Evolutionary conservation across 2,888 invertebrate genomes (phyloP).

Genomic region (Eulithis prunata): DNA sequence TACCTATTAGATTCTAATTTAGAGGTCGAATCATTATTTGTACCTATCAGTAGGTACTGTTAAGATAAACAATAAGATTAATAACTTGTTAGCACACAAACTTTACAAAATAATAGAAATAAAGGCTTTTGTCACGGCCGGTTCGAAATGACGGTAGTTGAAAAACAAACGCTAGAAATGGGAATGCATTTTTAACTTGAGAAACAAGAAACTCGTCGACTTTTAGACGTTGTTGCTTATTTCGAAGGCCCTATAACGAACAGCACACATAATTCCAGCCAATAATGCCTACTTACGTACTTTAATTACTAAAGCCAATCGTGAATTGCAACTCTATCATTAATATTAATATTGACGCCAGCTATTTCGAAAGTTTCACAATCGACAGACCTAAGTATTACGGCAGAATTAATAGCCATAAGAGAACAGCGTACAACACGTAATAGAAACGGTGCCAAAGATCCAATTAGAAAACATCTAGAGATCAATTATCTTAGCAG

Average conservation of each 20-base stretch:
- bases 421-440: conserved; percentile 33
- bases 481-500: conserved; percentile 36
- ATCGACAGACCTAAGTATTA: conserved; percentile 39
- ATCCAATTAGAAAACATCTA: conserved; percentile 38
- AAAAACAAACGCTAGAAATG: neutral
- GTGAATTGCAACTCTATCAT: conserved; percentile 34
- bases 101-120: no score
- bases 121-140: no score
- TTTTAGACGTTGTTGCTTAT: conserved; percentile 12
- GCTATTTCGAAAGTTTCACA: conserved; percentile 41
- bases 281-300: conserved; percentile 5
- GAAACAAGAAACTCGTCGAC: conserved; percentile 2
- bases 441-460: conserved; percentile 45
- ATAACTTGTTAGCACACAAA: no score
- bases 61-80: no score
- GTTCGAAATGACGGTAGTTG: conserved; percentile 3
- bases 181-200: neutral
- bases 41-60: no score
- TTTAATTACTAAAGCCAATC: conserved; percentile 24
- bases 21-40: no score
- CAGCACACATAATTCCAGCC: neutral
- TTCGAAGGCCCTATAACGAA: neutral
- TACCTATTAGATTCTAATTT: no score
- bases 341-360: conserved; percentile 30
- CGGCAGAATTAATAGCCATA: conserved; percentile 43